phyloP scores from a whole-genome alignment of 2,113 vertebrate genomes.

The Forbesichthys papilliferus region DNA sequence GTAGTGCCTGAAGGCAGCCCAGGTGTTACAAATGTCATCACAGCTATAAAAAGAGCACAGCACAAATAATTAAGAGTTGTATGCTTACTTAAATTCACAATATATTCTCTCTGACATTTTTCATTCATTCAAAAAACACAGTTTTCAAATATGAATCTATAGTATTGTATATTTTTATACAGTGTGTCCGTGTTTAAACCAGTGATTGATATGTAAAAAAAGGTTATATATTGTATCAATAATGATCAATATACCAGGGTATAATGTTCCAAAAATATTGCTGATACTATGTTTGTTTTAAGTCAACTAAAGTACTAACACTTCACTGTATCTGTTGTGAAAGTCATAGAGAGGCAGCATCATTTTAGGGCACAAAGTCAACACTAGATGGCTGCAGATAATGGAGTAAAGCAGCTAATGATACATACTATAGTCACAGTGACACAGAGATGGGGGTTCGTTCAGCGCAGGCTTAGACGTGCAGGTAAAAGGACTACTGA shows the following conservation, averaged over 20 bases:
- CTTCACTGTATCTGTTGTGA: slow-evolving; percentile 19
- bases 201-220: too few relatives aligned
- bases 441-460: slow-evolving; percentile 25
- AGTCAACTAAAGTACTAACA: not conserved
- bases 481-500: slow-evolving; percentile 5
- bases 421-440: slow-evolving; percentile 54
- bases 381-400: slow-evolving; percentile 86
- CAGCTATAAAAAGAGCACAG: slow-evolving; percentile 44
- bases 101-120: slow-evolving; percentile 38
- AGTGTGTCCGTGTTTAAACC: too few relatives aligned
- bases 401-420: slow-evolving; percentile 77
- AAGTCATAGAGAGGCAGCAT: slow-evolving; percentile 39
- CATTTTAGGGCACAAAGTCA: slow-evolving; percentile 75
- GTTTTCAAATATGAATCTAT: too few relatives aligned
- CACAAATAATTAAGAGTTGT: slow-evolving; percentile 41
- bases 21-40: slow-evolving; percentile 72
- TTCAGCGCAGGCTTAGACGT: slow-evolving; percentile 9
- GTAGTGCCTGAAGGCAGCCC: slow-evolving; percentile 72
- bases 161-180: too few relatives aligned
- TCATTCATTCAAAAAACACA: slow-evolving; percentile 10
- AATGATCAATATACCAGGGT: too few relatives aligned
- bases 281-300: not conserved
- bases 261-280: too few relatives aligned
- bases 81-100: slow-evolving; percentile 19
- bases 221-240: too few relatives aligned